Percentiles rank a stretch among this genome's conserved stretches.
phyloP scores from a whole-genome alignment of 2,113 vertebrate genomes.

The Scatophagus argus region DNA sequence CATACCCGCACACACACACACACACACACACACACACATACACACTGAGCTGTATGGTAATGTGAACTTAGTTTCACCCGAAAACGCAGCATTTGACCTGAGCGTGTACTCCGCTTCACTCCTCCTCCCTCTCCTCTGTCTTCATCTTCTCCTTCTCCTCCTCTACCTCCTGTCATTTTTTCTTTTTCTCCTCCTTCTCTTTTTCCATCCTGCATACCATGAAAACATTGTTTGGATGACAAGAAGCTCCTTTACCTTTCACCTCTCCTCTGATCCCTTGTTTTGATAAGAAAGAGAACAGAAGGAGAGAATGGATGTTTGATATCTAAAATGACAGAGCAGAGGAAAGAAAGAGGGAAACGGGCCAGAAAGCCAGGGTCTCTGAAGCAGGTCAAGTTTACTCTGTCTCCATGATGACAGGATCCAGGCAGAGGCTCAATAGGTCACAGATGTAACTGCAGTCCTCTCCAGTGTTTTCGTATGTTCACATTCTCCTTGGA shows the following conservation, averaged over 20 bases:
- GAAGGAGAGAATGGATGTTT: not conserved
- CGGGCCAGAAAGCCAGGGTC: not conserved
- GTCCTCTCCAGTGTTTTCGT: not conserved
- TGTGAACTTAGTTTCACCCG: conserved; percentile 98
- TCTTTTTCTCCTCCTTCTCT: conserved; percentile 1
- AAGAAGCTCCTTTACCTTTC: conserved; percentile 74
- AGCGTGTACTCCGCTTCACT: conserved; percentile 88
- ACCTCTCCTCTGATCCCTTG: not conserved
- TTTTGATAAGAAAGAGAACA: not conserved
- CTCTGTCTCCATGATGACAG: conserved; percentile 24
- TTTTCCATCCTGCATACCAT: not conserved
- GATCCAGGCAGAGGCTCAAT: not conserved
- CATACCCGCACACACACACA: conserved; percentile 29
- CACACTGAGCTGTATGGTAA: conserved; percentile 87
- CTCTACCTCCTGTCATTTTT: conserved; percentile 9
- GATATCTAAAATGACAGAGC: not conserved
- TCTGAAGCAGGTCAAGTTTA: conserved; percentile 33
- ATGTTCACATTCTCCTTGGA: not conserved
- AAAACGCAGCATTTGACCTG: conserved; percentile 89
- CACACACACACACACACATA: conserved; percentile 41
- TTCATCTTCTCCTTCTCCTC: conserved; percentile 34
- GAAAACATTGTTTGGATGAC: conserved; percentile 72
- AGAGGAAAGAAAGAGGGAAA: not conserved
- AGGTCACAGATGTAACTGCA: not conserved
- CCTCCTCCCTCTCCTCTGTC: conserved; percentile 51